phyloP scores from a whole-genome alignment of 2,888 invertebrate genomes.

The Cheilosia soror region DNA sequence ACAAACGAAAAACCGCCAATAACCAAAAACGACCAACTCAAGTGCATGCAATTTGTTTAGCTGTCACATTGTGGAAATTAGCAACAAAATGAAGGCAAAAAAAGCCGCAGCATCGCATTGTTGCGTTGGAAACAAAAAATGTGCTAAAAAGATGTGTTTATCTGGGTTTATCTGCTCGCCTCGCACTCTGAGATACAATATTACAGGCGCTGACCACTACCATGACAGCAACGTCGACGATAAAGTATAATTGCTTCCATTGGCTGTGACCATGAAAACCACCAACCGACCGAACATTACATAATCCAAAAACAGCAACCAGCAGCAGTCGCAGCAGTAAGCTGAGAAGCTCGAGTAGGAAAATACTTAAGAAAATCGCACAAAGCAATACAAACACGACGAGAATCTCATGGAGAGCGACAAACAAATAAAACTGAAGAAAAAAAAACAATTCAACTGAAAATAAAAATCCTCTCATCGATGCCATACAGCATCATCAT shows the following conservation, averaged over 20 bases:
- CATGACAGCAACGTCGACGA: slow-evolving; percentile 32
- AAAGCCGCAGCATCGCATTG: slow-evolving; percentile 36
- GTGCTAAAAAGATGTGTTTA: slow-evolving; percentile 72
- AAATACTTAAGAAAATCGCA: slow-evolving; percentile 29
- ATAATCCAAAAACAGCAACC: slow-evolving; percentile 52
- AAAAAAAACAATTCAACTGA: background rate
- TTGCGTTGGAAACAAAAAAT: slow-evolving; percentile 33
- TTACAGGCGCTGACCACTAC: slow-evolving; percentile 53
- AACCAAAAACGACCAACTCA: slow-evolving; percentile 62
- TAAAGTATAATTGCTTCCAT: slow-evolving; percentile 74
- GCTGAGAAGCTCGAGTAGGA: slow-evolving; percentile 12
- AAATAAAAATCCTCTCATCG: slow-evolving; percentile 52
- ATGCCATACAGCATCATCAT: slow-evolving; percentile 37
- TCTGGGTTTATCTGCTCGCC: slow-evolving; percentile 54
- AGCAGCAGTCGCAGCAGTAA: slow-evolving; percentile 33
- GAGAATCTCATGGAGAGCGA: slow-evolving; percentile 50
- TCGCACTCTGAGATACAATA: slow-evolving; percentile 52
- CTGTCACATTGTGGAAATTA: slow-evolving; percentile 55
- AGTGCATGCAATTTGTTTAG: slow-evolving; percentile 71
- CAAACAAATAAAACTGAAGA: slow-evolving; percentile 38
- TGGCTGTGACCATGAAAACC: slow-evolving; percentile 75
- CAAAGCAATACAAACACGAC: slow-evolving; percentile 47
- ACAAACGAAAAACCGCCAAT: slow-evolving; percentile 36
- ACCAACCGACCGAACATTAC: slow-evolving; percentile 66
- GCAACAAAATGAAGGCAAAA: slow-evolving; percentile 17